Base-by-base conservation (phyloP, 1,140 invertebrate genomes). In the Colletes latitarsis region DNA sequence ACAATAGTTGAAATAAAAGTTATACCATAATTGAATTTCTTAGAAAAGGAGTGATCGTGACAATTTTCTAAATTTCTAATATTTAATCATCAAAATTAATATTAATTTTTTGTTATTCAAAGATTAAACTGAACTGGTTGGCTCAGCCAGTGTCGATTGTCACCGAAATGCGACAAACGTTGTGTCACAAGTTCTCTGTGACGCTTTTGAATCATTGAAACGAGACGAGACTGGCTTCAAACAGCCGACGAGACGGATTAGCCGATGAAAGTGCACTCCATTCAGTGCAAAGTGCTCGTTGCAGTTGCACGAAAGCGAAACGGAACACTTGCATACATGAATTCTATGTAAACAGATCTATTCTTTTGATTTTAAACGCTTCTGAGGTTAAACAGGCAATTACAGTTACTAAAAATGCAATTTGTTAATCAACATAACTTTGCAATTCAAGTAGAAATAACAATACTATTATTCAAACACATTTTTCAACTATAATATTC, bases 201-300 rank as follows among this genome's bases (percentile, higher is more conserved):
- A 8, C n/a, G 21, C 77, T 46, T 67, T 49, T 21, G 52, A 60
- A 66, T 58, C 43, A 52, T 66, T 58, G 67, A 71, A 77, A 71
- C 74, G 67, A 4, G 57, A 4, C 39, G 43, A 19, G 41, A 21
- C n/a, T 4, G 10, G 72, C 53, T 67, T 60, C 43, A 67, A 80
- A 75, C 71, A 55, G 41, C 17, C 52, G 71, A 58, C 71, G 43
- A 49, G 78, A 52, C 63, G 73, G 73, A 81, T 81, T 81, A 81
- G 73, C 64, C 73, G 49, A 53, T 67, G 72, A 71, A 77, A 82
- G 74, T 69, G 74, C 41, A 46, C 58, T 21, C 46, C 58, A 53
- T 77, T 81, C 64, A 10, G 6, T 12, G 62, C 15, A 60, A 80
- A 75, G 46, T 55, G 72, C n/a, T 52, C 53, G 21, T 75, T 49